phyloP scores from a whole-genome alignment of 2,797 vertebrate species.

The Tolypeutes matacus region DNA sequence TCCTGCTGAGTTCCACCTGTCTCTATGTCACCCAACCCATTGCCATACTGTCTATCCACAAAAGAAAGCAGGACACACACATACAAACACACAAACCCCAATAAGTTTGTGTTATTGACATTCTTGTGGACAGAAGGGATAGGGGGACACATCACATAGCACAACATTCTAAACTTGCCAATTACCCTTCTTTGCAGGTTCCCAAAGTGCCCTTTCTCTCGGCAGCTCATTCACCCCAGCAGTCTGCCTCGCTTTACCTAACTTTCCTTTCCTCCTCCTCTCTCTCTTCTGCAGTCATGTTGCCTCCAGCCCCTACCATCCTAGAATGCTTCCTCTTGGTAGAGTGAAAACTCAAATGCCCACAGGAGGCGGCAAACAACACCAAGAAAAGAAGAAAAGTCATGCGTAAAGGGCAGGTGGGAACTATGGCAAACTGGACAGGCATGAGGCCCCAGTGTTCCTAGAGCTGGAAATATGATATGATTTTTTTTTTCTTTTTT shows the following conservation, averaged over 20 bases:
- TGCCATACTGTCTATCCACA: not conserved
- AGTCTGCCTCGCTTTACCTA: not conserved
- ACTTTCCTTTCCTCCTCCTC: not conserved
- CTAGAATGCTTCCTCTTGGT: not conserved
- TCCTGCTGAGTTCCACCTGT: not conserved
- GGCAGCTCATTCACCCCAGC: not conserved
- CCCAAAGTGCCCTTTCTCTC: not conserved
- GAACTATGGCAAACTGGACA: not conserved
- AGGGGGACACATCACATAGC: not conserved
- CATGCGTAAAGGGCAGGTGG: not conserved
- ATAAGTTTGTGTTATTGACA: not conserved
- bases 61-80: not conserved
- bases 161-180: not conserved
- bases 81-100: not conserved
- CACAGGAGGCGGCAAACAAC: not conserved
- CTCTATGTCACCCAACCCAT: not conserved
- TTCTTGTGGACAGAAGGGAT: not conserved
- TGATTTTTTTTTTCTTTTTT: not conserved
- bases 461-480: not conserved
- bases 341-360: not conserved
- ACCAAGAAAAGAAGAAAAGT: not conserved
- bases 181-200: not conserved
- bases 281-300: not conserved
- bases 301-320: not conserved
- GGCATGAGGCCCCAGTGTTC: not conserved